Evolutionary conservation across 2,113 vertebrate genomes (phyloP).

Genomic region (Pimephales promelas): DNA sequence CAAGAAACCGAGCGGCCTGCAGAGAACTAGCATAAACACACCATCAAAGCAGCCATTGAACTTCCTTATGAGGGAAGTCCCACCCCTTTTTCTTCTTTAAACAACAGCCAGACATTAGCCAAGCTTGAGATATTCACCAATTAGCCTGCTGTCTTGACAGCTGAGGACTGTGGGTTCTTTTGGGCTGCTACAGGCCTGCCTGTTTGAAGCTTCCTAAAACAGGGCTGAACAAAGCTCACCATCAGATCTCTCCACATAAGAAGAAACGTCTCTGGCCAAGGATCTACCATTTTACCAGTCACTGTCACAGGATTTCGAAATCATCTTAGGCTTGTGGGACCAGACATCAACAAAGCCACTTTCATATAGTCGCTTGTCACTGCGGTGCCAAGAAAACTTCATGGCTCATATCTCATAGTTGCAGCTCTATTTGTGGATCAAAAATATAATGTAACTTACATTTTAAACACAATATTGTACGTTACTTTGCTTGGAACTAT

Average conservation of each 20-base stretch:
- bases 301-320: conserved; percentile 16
- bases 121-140: conserved; percentile 1
- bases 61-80: not conserved
- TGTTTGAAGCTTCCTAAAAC: not conserved
- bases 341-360: not conserved
- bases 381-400: conserved; percentile 1
- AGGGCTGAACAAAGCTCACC: conserved; percentile 18
- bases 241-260: conserved; percentile 45
- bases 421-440: conserved; percentile 36
- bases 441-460: too few species aligned
- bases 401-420: conserved; percentile 46
- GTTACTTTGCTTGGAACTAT: too few species aligned
- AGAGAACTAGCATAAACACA: conserved; percentile 41
- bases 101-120: conserved; percentile 13
- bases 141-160: conserved; percentile 12
- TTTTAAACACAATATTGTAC: not conserved
- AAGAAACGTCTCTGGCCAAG: conserved; percentile 29
- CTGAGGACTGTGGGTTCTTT: not conserved
- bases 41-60: conserved; percentile 31
- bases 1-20: conserved; percentile 20
- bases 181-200: not conserved
- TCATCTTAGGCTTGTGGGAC: not conserved
- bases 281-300: conserved; percentile 19
- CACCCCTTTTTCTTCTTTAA: not conserved
- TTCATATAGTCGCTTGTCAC: not conserved